Conservation (phyloP, 1,140 invertebrate species). For the Zeugodacus cucurbitae region DNA sequence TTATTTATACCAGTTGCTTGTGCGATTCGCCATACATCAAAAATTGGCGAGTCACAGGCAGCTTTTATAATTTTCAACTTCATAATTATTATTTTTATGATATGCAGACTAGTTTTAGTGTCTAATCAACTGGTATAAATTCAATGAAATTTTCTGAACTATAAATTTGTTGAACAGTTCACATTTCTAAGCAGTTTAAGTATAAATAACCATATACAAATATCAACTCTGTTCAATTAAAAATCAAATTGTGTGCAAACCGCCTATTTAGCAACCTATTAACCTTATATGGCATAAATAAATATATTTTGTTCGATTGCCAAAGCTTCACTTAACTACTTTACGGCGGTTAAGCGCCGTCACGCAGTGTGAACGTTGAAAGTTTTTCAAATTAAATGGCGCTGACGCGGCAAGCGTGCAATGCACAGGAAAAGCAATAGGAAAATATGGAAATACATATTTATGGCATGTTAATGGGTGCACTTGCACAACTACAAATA, state of each 20-base stretch:
- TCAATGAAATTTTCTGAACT: too few relatives aligned
- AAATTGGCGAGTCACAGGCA: too few relatives aligned
- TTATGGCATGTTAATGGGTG: background rate
- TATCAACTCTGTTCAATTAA: too few relatives aligned
- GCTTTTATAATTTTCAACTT: too few relatives aligned
- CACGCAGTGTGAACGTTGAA: background rate
- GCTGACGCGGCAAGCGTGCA: background rate
- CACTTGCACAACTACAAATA: background rate
- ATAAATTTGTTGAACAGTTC: too few relatives aligned
- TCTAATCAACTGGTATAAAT: too few relatives aligned
- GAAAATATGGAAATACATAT: background rate
- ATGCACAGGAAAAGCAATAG: background rate
- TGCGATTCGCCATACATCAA: too few relatives aligned
- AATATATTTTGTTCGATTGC: background rate
- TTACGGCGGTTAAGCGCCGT: background rate
- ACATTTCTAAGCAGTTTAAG: too few relatives aligned
- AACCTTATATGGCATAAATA: background rate
- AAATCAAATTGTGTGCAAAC: background rate
- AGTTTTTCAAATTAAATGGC: background rate
- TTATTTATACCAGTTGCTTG: too few relatives aligned
- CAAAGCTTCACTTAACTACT: background rate
- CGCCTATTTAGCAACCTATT: background rate
- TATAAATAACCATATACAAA: too few relatives aligned
- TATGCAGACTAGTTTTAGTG: too few relatives aligned
- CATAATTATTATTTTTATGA: too few relatives aligned